Evolutionary conservation across 2,113 vertebrate species (phyloP), one percentile per base, ranked within the genome.

Genomic region (Gyps fulvus): DNA sequence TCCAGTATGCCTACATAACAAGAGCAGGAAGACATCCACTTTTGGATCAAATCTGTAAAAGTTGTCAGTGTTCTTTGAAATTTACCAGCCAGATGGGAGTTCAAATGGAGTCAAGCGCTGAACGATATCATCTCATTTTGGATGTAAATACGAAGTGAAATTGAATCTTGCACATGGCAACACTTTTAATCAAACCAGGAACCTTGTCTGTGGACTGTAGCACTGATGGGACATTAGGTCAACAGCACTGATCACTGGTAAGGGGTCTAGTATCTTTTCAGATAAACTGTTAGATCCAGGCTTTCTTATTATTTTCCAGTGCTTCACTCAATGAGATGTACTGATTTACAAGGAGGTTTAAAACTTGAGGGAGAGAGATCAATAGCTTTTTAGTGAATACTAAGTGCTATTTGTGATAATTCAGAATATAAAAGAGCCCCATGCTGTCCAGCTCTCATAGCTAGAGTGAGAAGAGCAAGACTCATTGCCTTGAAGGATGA

Each of bases 321-420:
- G 66, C 79, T 86, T 90, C 58, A 19, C 22, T 91, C 73, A 69
- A 3, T 61, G 43, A 79, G 62, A 49, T 74, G 65, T 65, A 79
- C 83, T 83, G 81, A 95, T 96, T 96, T 96, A 87, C 42, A 87
- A 76, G 34, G 40, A 95, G 63, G 50, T 89, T 94, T 89, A 91
- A 80, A 77, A 87, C 67, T 87, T 82, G 55, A 94, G 73, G 77
- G 91, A 95, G 72, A 79, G 70, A 89, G 66, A 95, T 96, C 93
- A 77, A 91, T 95, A 96, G 61, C 78, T 85, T 95, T 95, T 95
- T 87, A 94, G 94, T 43, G 84, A 93, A 87, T 70, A 55, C 81
- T 66, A 93, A 96, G 66, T 91, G 70, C 73, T 94, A 15, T 88
- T 86, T 70, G 73, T 85, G 91, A 85, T 83, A 85, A 73, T 42